phyloP scores from a whole-genome alignment of 2,888 invertebrate species.

The Caenorhabditis afra region DNA sequence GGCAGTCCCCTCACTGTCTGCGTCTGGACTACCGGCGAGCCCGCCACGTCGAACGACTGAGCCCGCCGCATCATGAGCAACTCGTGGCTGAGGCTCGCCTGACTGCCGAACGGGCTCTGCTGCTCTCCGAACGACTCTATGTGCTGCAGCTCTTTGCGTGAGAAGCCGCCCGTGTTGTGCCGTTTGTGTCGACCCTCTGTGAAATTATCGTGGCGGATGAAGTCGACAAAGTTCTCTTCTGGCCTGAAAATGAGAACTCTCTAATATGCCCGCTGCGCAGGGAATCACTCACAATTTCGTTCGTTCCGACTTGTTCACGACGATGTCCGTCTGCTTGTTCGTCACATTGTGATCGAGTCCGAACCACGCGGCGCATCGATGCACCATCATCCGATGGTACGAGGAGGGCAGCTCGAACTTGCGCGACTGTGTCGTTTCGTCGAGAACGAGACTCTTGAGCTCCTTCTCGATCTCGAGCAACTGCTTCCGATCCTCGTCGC shows the following conservation, averaged over 20 bases:
- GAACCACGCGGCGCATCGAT: conserved; percentile 93
- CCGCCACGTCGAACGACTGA: conserved; percentile 49
- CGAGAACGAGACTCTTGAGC: conserved; percentile 88
- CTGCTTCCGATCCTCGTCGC: conserved; percentile 89
- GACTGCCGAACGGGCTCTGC: conserved; percentile 37
- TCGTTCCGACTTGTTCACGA: conserved; percentile 86
- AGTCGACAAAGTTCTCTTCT: conserved; percentile 43
- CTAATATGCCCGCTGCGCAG: neutral
- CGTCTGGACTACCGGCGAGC: conserved; percentile 1
- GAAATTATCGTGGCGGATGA: conserved; percentile 38
- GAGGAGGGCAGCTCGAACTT: conserved; percentile 92
- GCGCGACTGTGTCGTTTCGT: conserved; percentile 85
- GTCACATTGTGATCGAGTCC: conserved; percentile 95
- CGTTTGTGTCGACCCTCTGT: conserved; percentile 21
- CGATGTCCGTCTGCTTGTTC: conserved; percentile 87
- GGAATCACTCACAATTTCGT: conserved; percentile 83
- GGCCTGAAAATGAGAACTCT: conserved; percentile 23
- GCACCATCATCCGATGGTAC: conserved; percentile 95
- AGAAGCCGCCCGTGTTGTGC: conserved; percentile 18
- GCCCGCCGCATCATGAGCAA: conserved; percentile 41
- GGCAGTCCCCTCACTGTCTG: conserved; percentile 30
- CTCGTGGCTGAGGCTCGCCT: conserved; percentile 44
- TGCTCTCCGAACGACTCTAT: conserved; percentile 38
- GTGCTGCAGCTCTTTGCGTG: conserved; percentile 32
- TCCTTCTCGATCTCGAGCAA: conserved; percentile 92